These are phyloP conservation scores for Pelvicachromis taeniatus DNA, from an alignment of 2,113 vertebrate genomes.

Conservation along the genomic window DNA sequence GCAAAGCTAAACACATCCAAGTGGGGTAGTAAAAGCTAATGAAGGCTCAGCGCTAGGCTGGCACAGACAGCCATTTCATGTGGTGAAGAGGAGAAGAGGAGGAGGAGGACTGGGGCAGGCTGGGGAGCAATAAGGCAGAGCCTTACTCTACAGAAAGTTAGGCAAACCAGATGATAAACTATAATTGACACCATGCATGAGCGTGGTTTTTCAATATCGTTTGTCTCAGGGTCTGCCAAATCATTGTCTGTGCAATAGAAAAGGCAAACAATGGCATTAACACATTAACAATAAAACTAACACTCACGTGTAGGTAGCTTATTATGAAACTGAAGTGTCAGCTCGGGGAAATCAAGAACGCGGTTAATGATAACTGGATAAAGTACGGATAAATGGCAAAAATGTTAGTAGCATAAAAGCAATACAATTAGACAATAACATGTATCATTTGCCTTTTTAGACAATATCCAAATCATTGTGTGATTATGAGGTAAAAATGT, in stretches of 20 bases:
- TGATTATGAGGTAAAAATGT: neutral
- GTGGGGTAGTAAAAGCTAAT: slow-evolving; percentile 77
- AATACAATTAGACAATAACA: neutral
- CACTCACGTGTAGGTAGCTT: neutral
- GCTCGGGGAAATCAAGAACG: neutral
- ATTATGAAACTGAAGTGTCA: neutral
- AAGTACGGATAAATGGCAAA: neutral
- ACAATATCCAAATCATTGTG: neutral
- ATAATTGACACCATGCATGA: slow-evolving; percentile 58
- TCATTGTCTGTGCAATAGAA: slow-evolving; percentile 22
- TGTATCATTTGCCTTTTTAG: neutral
- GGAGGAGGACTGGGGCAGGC: slow-evolving; percentile 36
- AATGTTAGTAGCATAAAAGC: neutral
- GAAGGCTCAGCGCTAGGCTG: slow-evolving; percentile 72
- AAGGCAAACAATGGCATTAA: slow-evolving; percentile 55
- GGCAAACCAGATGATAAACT: slow-evolving; percentile 54
- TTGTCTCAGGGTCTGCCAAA: slow-evolving; percentile 11
- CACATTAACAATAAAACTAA: slow-evolving; percentile 34
- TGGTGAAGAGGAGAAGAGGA: slow-evolving; percentile 65
- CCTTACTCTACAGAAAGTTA: slow-evolving; percentile 35
- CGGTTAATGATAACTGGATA: neutral
- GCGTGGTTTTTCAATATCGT: slow-evolving; percentile 41
- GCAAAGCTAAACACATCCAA: slow-evolving; percentile 70
- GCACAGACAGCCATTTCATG: slow-evolving; percentile 73
- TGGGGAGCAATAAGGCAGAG: slow-evolving; percentile 52